Evolutionary conservation across 2,888 invertebrate species (phyloP).

Genomic region (Tachina fera): DNA sequence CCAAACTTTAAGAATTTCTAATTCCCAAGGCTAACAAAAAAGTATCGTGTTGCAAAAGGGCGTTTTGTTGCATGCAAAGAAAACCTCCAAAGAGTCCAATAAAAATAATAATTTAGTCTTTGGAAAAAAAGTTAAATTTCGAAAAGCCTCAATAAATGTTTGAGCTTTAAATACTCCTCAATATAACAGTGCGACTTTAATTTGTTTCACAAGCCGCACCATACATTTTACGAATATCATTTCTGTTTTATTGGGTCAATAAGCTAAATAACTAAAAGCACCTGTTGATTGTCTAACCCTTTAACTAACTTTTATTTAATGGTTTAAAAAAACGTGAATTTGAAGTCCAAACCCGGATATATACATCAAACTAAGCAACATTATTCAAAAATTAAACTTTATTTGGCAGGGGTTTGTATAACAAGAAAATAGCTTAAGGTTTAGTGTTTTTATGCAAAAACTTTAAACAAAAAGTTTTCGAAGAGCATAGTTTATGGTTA

Average conservation of each 20-base stretch:
- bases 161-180: conserved; percentile 68
- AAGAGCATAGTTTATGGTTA: conserved; percentile 56
- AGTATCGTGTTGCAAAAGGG: conserved; percentile 70
- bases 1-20: conserved; percentile 60
- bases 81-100: conserved; percentile 52
- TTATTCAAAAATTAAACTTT: conserved; percentile 58
- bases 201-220: conserved; percentile 46
- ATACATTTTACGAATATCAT: background rate
- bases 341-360: conserved; percentile 65
- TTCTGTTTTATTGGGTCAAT: conserved; percentile 68
- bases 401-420: conserved; percentile 65
- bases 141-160: conserved; percentile 65
- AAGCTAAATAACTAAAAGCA: conserved; percentile 68
- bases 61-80: conserved; percentile 18
- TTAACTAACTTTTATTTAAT: conserved; percentile 51
- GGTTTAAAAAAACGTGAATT: conserved; percentile 40
- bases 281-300: conserved; percentile 66
- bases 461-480: background rate
- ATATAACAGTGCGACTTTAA: conserved; percentile 43
- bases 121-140: conserved; percentile 40
- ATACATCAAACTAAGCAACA: conserved; percentile 69
- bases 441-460: conserved; percentile 35
- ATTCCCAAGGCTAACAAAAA: conserved; percentile 58
- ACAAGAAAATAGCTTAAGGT: conserved; percentile 55
- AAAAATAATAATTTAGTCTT: conserved; percentile 34